phyloP scores from a whole-genome alignment of 2,797 vertebrate species.

The Paramormyrops hopkinsi region DNA sequence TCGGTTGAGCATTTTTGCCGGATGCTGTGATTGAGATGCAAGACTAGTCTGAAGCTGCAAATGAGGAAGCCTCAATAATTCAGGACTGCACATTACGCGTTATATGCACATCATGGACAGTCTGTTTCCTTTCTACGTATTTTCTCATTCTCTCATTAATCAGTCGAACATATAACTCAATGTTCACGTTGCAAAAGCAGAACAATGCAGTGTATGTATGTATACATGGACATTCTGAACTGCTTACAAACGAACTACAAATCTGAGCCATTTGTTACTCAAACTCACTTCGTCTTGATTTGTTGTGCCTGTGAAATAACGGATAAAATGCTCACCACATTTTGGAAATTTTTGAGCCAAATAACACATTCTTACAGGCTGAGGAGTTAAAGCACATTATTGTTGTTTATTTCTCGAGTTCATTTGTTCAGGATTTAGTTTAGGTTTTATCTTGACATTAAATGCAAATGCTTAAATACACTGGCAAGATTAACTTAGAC shows the following conservation, averaged over 20 bases:
- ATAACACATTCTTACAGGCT: conserved; percentile 30
- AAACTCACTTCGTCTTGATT: not conserved
- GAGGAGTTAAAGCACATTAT: conserved; percentile 42
- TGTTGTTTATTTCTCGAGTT: conserved; percentile 63
- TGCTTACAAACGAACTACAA: not conserved
- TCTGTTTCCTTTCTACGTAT: not conserved
- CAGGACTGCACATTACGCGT: not conserved
- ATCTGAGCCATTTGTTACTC: not conserved
- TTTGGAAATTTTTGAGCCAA: not conserved
- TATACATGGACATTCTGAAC: not conserved
- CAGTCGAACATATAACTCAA: not conserved
- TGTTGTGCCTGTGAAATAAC: not conserved
- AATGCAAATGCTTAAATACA: conserved; percentile 60
- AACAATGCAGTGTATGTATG: not conserved
- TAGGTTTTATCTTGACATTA: conserved; percentile 59
- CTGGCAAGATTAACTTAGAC: conserved; percentile 42
- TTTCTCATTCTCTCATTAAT: not conserved
- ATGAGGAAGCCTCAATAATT: conserved; percentile 2
- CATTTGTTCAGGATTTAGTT: conserved; percentile 61
- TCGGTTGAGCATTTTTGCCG: conserved; percentile 38
- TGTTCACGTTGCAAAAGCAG: not conserved
- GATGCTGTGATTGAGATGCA: conserved; percentile 33
- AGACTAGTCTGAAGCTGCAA: conserved; percentile 40
- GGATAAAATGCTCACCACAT: not conserved
- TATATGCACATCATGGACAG: conserved; percentile 13